phyloP scores from a whole-genome alignment of 2,113 vertebrate genomes.

The Colaptes auratus region DNA sequence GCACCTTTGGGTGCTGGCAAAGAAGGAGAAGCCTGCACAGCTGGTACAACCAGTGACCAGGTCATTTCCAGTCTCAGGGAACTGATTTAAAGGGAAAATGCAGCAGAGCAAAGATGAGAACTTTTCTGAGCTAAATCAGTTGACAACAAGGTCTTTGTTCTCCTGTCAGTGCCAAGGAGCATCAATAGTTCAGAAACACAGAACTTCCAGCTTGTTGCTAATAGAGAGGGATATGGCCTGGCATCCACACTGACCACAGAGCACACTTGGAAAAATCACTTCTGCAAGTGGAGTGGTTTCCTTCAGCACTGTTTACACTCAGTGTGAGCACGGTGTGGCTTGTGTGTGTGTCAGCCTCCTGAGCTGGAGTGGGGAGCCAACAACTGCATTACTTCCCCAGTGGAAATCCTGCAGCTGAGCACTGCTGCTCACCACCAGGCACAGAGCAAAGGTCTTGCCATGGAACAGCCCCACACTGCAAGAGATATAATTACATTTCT shows the following conservation, averaged over 20 bases:
- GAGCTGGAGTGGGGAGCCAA: not conserved
- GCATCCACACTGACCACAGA: not conserved
- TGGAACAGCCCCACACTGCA: not conserved
- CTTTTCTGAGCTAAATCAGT: not conserved
- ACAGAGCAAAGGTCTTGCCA: not conserved
- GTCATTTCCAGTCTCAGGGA: not conserved
- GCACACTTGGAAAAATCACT: not conserved
- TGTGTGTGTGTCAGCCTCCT: rapidly evolving
- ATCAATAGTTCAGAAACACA: not conserved
- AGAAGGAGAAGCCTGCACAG: not conserved
- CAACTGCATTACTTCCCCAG: not conserved
- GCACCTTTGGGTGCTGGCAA: not conserved
- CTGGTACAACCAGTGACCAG: not conserved
- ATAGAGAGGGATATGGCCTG: not conserved
- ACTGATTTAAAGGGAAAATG: not conserved
- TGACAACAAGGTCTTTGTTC: not conserved
- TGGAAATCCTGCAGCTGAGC: not conserved
- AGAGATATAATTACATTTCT: not conserved
- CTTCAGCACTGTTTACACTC: not conserved
- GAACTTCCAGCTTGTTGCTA: not conserved
- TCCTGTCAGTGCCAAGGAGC: not conserved
- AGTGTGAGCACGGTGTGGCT: not conserved
- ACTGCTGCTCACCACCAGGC: not conserved
- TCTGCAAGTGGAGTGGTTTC: not conserved
- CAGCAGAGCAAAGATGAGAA: not conserved